Percentiles rank a stretch among this genome's conserved stretches.
Conservation (phyloP, 2,113 vertebrate genomes). For the Lophura nycthemera region DNA sequence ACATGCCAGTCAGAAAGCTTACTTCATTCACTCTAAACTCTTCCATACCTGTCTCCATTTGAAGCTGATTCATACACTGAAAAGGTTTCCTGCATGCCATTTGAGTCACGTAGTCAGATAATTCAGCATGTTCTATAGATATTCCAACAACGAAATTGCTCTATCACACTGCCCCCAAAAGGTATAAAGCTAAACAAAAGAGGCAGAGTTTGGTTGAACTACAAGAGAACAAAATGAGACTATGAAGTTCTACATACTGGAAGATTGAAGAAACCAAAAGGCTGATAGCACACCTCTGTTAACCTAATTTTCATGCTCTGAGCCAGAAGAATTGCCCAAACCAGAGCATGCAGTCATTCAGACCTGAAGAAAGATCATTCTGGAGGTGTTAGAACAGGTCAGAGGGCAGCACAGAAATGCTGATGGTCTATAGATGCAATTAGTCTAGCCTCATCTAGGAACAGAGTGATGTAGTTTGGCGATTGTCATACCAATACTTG, state of each 20-base stretch:
- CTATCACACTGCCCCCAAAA: background rate
- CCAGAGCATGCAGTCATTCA: background rate
- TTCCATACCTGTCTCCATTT: conserved; percentile 23
- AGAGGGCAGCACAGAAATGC: background rate
- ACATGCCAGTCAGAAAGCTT: conserved; percentile 33
- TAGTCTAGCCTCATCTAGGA: background rate
- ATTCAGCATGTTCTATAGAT: background rate
- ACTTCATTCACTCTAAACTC: conserved; percentile 24
- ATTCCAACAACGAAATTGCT: background rate
- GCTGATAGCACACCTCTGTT: background rate
- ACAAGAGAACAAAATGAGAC: background rate
- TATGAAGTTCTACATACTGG: background rate
- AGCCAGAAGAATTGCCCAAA: background rate
- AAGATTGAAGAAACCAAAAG: background rate
- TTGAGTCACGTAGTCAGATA: background rate
- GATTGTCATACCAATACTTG: background rate
- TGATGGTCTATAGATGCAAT: background rate
- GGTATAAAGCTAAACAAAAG: background rate
- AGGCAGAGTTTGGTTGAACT: background rate
- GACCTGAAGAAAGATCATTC: background rate
- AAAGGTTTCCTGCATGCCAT: background rate
- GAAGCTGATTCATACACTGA: conserved; percentile 24
- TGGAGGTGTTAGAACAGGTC: background rate
- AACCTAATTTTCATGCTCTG: background rate
- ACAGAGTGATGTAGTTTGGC: background rate